Conservation (phyloP, 2,113 vertebrate species). For the Bagarius yarrelli region DNA sequence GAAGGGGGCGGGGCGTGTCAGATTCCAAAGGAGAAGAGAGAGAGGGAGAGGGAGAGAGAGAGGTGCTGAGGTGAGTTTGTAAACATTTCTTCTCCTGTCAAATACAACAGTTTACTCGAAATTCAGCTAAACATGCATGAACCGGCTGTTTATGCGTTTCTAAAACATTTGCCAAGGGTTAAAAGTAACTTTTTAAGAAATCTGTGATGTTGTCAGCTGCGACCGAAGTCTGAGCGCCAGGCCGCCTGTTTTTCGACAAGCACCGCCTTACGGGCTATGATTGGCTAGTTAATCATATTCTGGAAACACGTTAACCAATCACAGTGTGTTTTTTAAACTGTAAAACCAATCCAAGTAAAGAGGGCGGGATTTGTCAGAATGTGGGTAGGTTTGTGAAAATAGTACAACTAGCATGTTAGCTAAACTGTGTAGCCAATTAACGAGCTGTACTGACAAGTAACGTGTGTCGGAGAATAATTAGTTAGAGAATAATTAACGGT, state of each 20-base stretch:
- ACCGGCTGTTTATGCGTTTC: neutral
- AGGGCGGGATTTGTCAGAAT: neutral
- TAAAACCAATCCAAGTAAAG: neutral
- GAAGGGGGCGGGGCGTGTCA: conserved; percentile 71
- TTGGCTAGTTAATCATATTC: neutral
- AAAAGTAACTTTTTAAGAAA: conserved; percentile 14
- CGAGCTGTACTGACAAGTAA: conserved; percentile 36
- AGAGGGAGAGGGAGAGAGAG: conserved; percentile 68
- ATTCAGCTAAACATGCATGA: neutral
- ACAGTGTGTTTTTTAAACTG: neutral
- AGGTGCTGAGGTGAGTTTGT: conserved; percentile 79
- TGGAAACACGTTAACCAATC: neutral
- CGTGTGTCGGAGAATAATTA: neutral
- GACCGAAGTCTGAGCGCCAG: conserved; percentile 26
- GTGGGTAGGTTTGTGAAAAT: neutral
- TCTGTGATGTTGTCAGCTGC: conserved; percentile 42
- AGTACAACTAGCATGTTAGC: conserved; percentile 12
- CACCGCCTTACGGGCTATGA: neutral
- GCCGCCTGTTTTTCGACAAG: conserved; percentile 21
- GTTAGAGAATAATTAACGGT: neutral
- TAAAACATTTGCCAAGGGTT: conserved; percentile 13
- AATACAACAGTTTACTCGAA: conserved; percentile 40
- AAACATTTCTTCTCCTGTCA: conserved; percentile 72
- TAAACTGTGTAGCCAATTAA: conserved; percentile 18
- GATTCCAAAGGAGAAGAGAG: conserved; percentile 76